These are phyloP conservation scores for Bufo gargarizans DNA, from an alignment of 2,113 vertebrate genomes.

Conservation along the genomic window DNA sequence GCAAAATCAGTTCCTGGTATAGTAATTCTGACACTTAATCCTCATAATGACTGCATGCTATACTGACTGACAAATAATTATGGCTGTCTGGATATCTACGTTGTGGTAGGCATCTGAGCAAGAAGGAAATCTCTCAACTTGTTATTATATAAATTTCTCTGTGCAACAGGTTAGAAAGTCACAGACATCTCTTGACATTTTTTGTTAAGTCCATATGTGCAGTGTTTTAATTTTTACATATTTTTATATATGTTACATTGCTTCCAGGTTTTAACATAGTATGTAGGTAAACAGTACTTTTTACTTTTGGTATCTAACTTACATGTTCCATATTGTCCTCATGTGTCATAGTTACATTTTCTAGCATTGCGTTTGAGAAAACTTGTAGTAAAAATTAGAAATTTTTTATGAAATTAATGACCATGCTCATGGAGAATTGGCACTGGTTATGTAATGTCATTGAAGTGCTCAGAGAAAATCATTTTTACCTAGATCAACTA, in stretches of 20 bases:
- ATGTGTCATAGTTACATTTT: too few species aligned
- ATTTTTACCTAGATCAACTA: not conserved
- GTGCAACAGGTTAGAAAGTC: too few species aligned
- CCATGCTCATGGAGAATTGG: too few species aligned
- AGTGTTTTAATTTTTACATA: too few species aligned
- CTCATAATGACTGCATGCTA: not conserved
- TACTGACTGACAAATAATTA: not conserved
- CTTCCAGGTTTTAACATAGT: not conserved
- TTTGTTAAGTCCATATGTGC: not conserved
- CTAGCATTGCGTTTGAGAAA: too few species aligned
- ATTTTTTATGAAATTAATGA: too few species aligned
- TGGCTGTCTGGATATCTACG: not conserved
- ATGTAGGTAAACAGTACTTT: not conserved
- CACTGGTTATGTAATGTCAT: too few species aligned
- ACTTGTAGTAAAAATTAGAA: not conserved
- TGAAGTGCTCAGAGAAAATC: not conserved
- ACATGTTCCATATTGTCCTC: too few species aligned
- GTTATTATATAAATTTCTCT: too few species aligned
- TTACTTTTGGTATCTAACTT: not conserved
- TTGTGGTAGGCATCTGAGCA: not conserved
- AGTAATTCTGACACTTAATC: not conserved
- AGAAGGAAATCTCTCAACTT: not conserved
- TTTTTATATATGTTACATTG: not conserved
- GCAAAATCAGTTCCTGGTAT: not conserved
- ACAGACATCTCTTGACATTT: not conserved